Evolutionary conservation across 2,888 invertebrate genomes (phyloP).

Genomic region (Ornithoptera alexandrae): DNA sequence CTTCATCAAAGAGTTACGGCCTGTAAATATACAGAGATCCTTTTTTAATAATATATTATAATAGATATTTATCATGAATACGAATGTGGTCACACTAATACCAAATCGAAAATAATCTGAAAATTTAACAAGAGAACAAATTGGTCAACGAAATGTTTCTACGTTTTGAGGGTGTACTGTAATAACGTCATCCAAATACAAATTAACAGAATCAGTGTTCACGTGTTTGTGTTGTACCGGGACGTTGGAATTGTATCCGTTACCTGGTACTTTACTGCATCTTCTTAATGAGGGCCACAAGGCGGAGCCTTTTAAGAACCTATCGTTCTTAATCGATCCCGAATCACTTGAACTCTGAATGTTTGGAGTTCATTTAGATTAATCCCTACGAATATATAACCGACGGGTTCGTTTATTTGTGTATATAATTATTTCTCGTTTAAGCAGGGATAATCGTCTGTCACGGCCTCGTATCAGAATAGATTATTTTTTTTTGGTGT

Average conservation of each 20-base stretch:
- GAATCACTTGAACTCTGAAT: slow-evolving; percentile 26
- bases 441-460: slow-evolving; percentile 18
- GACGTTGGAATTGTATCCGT: slow-evolving; percentile 9
- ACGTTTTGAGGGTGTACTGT: slow-evolving; percentile 36
- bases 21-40: not conserved
- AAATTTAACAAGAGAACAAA: slow-evolving; percentile 23
- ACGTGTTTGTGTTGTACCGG: slow-evolving; percentile 34
- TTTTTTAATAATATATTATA: not conserved
- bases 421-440: slow-evolving; percentile 21
- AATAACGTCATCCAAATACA: slow-evolving; percentile 47
- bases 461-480: slow-evolving; percentile 14
- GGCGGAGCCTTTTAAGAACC: slow-evolving; percentile 4
- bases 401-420: slow-evolving; percentile 14
- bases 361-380: slow-evolving; percentile 22
- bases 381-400: slow-evolving; percentile 17
- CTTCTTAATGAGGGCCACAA: slow-evolving; percentile 21
- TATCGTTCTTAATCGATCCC: slow-evolving; percentile 25
- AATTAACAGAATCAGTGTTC: slow-evolving; percentile 44
- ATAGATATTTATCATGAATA: not conserved
- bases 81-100: slow-evolving; percentile 31
- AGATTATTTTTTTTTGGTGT: slow-evolving; percentile 12
- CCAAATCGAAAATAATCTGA: slow-evolving; percentile 41
- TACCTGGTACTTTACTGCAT: not conserved
- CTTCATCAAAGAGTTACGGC: too few species aligned
- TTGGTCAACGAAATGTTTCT: slow-evolving; percentile 17